Evolutionary conservation across 2,888 invertebrate genomes (phyloP).

Genomic region (Eurytoma adleriae): DNA sequence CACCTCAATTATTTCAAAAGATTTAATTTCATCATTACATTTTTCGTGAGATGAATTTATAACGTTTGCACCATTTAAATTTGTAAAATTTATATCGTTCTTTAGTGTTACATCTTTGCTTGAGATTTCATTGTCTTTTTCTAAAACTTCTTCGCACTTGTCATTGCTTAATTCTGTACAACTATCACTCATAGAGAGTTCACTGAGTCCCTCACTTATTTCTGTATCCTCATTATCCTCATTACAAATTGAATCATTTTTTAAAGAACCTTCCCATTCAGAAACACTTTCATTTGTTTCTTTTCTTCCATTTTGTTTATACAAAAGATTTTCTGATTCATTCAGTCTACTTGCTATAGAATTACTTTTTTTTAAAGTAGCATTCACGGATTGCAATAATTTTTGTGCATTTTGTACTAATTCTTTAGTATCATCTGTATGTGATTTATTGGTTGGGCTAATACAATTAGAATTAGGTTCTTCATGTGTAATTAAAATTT

Average conservation of each 20-base stretch:
- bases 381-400: conserved; percentile 75
- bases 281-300: conserved; percentile 31
- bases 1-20: conserved; percentile 28
- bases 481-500: conserved; percentile 40
- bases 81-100: conserved; percentile 7
- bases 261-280: conserved; percentile 35
- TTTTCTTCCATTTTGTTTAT: conserved; percentile 50
- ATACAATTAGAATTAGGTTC: conserved; percentile 24
- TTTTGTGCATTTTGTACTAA: conserved; percentile 75
- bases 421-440: conserved; percentile 66
- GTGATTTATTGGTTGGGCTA: conserved; percentile 56
- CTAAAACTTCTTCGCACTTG: conserved; percentile 7
- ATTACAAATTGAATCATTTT: conserved; percentile 34
- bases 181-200: conserved; percentile 63
- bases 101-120: conserved; percentile 15
- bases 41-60: conserved; percentile 29
- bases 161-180: conserved; percentile 61
- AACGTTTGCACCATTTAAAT: conserved; percentile 24
- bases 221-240: conserved; percentile 45
- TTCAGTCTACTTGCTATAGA: conserved; percentile 69
- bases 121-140: conserved; percentile 20
- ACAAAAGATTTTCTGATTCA: conserved; percentile 63
- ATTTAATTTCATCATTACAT: conserved; percentile 45
- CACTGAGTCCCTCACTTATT: conserved; percentile 56
- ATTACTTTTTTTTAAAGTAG: conserved; percentile 74